phyloP scores from a whole-genome alignment of 53 echinoderm and acorn worm species.

The Holothuria scabra region DNA sequence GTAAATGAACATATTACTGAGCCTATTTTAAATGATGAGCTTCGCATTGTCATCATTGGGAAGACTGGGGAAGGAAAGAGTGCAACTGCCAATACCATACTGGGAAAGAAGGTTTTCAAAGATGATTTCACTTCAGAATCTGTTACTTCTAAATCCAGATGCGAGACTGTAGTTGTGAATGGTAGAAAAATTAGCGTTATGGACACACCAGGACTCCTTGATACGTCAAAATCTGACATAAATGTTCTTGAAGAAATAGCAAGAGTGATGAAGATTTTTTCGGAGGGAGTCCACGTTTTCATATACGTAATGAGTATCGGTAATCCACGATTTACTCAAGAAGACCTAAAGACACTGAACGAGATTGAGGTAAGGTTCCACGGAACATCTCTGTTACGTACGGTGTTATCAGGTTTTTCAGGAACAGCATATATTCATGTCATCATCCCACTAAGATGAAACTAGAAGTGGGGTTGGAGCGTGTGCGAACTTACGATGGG shows the following conservation, averaged over 20 bases:
- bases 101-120: not conserved
- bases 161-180: not conserved
- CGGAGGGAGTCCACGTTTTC: not conserved
- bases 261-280: not conserved
- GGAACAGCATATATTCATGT: too few species aligned
- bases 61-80: conserved; percentile 9
- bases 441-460: too few species aligned
- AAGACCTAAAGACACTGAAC: not conserved
- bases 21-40: not conserved
- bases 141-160: not conserved
- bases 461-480: too few species aligned
- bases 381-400: too few species aligned
- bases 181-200: not conserved
- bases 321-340: not conserved
- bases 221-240: not conserved
- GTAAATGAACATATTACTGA: not conserved
- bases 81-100: conserved; percentile 5
- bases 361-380: not conserved
- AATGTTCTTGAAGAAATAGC: not conserved
- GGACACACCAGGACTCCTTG: not conserved
- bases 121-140: not conserved
- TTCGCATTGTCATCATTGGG: conserved; percentile 3
- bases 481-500: too few species aligned
- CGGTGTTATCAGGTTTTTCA: too few species aligned
- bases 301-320: not conserved